Base-by-base conservation (phyloP, 1,140 invertebrate species). In the Anastrepha ludens region DNA sequence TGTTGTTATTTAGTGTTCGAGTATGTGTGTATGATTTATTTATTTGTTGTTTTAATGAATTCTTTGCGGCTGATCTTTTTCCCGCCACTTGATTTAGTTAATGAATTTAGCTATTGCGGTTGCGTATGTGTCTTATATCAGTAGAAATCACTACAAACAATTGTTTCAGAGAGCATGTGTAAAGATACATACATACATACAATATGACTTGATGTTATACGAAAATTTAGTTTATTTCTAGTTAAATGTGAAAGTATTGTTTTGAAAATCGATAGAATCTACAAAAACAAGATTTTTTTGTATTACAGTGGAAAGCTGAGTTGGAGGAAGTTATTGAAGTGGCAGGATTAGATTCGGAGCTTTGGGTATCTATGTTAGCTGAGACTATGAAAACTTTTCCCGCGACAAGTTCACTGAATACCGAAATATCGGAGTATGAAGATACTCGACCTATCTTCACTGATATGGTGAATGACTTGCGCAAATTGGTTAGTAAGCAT, bases 351-450 rank as follows among this genome's bases (percentile, higher is more conserved):
- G 98, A 99, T 93, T 97, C 97, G 70, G 98, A 99, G 93, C 95
- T 98, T 88, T 99, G 98, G 98, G 98, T 99, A 13, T 97, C 97
- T 0, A 99, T 99, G 97, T 94, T 99, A 89, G 98, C 97, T 15
- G 98, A 99, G 94, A 97, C 98, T 87, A 96, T 99, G 94, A 98
- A 98, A 92, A 98, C 97, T 0, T 98, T 97, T 93, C 98, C 98
- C 3, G 95, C 96, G 0, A 96, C 96, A 8, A 98, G 97, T 60
- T 97, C 96, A 74, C 95, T 99, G 60, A 98, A 99, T 91, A 97
- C 97, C 88, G 96, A 98, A 93, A 97, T 97, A 88, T 91, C 92
- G 86, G 97, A 97, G 93, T 95, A 97, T 85, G 97, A 98, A 90
- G 97, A 98, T 90, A 98, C 97, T 87, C 95, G 96, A 88, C 96